Conservation (phyloP, 2,797 vertebrate species). For the Mus caroli region DNA sequence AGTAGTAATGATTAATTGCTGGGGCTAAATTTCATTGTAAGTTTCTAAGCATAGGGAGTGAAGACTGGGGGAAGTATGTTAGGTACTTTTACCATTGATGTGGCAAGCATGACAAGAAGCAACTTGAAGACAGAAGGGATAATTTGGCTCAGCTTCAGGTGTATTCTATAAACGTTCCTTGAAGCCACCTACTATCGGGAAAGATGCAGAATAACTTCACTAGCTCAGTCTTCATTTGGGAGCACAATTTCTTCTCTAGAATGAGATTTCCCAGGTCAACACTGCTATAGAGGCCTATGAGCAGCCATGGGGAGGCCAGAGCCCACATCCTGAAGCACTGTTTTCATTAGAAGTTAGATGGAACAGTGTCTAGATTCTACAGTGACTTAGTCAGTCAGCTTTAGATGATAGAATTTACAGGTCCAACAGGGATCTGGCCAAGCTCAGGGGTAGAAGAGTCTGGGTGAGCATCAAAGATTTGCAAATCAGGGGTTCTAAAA, state of each 20-base stretch:
- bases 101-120: background rate
- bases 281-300: rapidly evolving
- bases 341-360: background rate
- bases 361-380: background rate
- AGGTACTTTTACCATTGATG: background rate
- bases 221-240: background rate
- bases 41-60: background rate
- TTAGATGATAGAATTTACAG: background rate
- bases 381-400: background rate
- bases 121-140: background rate
- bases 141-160: background rate
- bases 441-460: background rate
- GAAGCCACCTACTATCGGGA: background rate
- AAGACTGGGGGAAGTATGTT: background rate
- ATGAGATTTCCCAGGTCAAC: background rate
- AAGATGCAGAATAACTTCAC: background rate
- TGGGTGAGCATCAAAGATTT: background rate
- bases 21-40: background rate
- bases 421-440: rapidly evolving
- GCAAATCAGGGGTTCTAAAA: background rate
- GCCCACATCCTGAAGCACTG: rapidly evolving
- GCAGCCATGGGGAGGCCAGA: background rate
- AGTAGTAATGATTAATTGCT: background rate
- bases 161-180: background rate
- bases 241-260: background rate